These are phyloP conservation scores for Pseudochirops cupreus DNA, from an alignment of 2,797 vertebrate species.

Conservation along the genomic window DNA sequence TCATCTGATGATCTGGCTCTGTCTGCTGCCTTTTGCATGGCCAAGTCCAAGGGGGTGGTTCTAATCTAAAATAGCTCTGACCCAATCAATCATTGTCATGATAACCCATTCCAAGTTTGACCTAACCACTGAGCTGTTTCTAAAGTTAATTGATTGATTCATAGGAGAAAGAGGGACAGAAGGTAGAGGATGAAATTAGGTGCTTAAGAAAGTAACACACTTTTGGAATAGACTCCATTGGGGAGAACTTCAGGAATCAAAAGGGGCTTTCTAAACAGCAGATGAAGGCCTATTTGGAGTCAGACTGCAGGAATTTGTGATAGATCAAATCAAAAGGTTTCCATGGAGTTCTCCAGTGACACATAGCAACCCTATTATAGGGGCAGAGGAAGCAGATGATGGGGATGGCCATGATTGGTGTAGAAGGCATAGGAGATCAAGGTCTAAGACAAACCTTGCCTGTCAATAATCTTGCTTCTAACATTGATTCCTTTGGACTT, in stretches of 20 bases:
- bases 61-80: background rate
- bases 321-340: background rate
- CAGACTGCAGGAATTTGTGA: background rate
- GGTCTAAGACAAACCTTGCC: background rate
- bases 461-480: background rate
- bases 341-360: background rate
- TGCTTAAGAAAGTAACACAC: background rate
- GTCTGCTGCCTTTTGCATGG: background rate
- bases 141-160: background rate
- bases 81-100: background rate
- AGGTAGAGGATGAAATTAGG: background rate
- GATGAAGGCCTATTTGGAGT: background rate
- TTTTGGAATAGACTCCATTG: background rate
- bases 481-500: background rate
- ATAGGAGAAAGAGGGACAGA: background rate
- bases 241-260: background rate
- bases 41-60: background rate
- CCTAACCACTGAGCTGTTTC: background rate
- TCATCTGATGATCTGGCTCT: background rate
- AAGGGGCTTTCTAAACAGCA: background rate
- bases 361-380: background rate
- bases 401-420: background rate
- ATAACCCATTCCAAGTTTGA: background rate
- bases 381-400: background rate
- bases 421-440: background rate